Percentiles rank a stretch among this genome's conserved stretches.
Conservation (phyloP, 1,140 invertebrate species). For the Bradynema listronoti region DNA sequence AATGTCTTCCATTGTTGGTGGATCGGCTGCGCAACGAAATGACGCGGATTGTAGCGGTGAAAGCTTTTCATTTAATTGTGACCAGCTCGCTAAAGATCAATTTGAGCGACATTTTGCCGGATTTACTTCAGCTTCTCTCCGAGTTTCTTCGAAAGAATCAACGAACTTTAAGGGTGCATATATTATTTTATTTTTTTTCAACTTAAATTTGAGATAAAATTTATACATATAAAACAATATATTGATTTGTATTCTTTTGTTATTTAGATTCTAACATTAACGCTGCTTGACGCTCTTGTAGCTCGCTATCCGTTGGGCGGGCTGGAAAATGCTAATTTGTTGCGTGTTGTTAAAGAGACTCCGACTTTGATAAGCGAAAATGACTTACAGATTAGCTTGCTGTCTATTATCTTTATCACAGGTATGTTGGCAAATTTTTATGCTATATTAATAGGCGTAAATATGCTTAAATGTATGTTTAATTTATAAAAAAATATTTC, state of each 20-base stretch:
- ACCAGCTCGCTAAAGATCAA: constrained; percentile 63
- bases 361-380: constrained; percentile 81
- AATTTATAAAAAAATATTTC: constrained; percentile 8
- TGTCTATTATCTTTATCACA: constrained; percentile 62
- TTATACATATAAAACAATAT: background rate
- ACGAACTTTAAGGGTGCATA: constrained; percentile 67
- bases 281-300: constrained; percentile 79
- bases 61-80: constrained; percentile 64
- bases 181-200: constrained; percentile 2
- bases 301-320: constrained; percentile 68
- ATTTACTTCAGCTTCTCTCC: constrained; percentile 77
- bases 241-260: constrained; percentile 8
- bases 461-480: too few relatives aligned
- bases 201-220: background rate
- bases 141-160: constrained; percentile 95
- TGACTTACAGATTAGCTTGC: constrained; percentile 91
- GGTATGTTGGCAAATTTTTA: constrained; percentile 22
- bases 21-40: constrained; percentile 92
- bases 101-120: constrained; percentile 68
- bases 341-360: constrained; percentile 69
- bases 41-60: constrained; percentile 86
- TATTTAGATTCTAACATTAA: constrained; percentile 76
- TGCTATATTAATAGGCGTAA: too few relatives aligned
- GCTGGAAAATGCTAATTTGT: constrained; percentile 21
- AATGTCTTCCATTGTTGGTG: constrained; percentile 75